phyloP scores from a whole-genome alignment of 1,140 invertebrate species.

The Drosophila paulistorum region DNA sequence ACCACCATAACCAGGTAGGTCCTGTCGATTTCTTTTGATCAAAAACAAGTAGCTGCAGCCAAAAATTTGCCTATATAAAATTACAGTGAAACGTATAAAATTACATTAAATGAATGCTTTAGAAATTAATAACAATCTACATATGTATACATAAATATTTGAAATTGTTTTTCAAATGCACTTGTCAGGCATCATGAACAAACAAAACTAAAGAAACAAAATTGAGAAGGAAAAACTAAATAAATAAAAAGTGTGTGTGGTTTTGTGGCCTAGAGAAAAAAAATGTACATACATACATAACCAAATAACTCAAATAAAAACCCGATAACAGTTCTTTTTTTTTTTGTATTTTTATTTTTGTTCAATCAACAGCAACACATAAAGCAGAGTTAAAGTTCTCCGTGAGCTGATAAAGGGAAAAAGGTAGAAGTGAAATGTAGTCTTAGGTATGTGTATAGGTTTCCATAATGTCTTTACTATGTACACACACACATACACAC shows the following conservation, averaged over 20 bases:
- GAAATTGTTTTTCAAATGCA: conserved; percentile 32
- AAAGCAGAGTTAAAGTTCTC: conserved; percentile 35
- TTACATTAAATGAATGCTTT: conserved; percentile 44
- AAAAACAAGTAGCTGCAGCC: conserved; percentile 55
- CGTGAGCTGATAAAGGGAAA: conserved; percentile 63
- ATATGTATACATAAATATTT: neutral
- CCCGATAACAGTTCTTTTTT: conserved; percentile 26
- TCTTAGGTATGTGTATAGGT: conserved; percentile 4
- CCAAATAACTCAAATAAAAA: conserved; percentile 39
- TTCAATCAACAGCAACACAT: conserved; percentile 48
- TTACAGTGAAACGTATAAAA: conserved; percentile 65
- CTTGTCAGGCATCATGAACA: conserved; percentile 65
- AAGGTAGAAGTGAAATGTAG: conserved; percentile 45
- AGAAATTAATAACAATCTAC: neutral
- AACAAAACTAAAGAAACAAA: conserved; percentile 48
- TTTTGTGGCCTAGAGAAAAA: conserved; percentile 52
- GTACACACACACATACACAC: neutral
- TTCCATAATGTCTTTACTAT: conserved; percentile 12
- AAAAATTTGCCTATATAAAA: conserved; percentile 60
- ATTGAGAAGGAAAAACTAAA: conserved; percentile 39
- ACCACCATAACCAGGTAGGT: conserved; percentile 51
- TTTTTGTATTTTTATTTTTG: conserved; percentile 9
- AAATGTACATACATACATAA: conserved; percentile 38
- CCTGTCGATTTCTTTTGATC: conserved; percentile 47
- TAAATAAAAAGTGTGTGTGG: neutral